Evolutionary conservation across 2,797 vertebrate genomes (phyloP).

Genomic region (Hydrolagus colliei): DNA sequence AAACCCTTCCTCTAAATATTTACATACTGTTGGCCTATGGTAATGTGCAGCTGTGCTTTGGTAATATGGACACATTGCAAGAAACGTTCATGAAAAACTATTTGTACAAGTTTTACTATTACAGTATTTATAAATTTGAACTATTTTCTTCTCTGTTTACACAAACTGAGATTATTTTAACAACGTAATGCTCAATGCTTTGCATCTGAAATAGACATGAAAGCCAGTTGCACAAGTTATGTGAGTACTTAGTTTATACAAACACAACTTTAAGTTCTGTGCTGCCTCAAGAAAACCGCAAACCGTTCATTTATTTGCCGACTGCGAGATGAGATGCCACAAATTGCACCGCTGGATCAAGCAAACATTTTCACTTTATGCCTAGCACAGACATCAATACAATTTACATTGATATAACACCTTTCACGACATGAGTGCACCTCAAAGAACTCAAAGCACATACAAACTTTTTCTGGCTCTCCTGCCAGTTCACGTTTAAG

Average conservation of each 20-base stretch:
- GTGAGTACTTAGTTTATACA: background rate
- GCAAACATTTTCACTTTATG: background rate
- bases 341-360: background rate
- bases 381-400: too few relatives aligned
- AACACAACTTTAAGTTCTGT: background rate
- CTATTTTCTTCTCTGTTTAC: background rate
- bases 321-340: background rate
- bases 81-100: background rate
- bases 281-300: background rate
- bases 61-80: background rate
- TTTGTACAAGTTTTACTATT: background rate
- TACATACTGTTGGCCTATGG: background rate
- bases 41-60: background rate
- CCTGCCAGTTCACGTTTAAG: background rate
- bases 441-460: too few relatives aligned
- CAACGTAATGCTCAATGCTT: background rate
- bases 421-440: too few relatives aligned
- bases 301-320: background rate
- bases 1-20: background rate
- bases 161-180: background rate
- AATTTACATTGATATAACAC: too few relatives aligned
- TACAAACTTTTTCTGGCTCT: background rate
- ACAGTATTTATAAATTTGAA: background rate
- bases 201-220: background rate
- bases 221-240: background rate